Evolutionary conservation across 2,113 vertebrate species (phyloP), one percentile per base, ranked within the genome.

Genomic region (Heterochromis multidens): DNA sequence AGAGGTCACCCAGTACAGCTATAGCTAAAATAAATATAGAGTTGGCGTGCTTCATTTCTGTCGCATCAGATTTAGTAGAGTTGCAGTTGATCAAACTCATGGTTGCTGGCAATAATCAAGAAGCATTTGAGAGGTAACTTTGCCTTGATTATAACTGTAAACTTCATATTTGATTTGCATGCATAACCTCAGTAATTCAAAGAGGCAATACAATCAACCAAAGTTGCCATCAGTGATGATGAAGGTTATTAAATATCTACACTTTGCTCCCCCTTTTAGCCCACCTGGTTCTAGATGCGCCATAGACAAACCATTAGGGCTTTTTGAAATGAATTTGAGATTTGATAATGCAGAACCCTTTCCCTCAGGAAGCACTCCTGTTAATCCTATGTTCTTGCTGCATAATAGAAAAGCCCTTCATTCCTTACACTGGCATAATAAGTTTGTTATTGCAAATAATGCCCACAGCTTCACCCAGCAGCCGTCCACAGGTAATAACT

Each of bases 371-470:
- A 67, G 79, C 74, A 40, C 57, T 86, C 84, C 74, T 67, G 89
- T 85, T 85, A 35, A 79, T 78, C 79, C 54, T 17, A 10, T 4
- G 43, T 74, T 87, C 79, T 78, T 67, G 60, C 82, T 87, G 72
- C 85, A 89, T 82, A 79, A 83, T 77, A 80, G 82, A 88, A 88
- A 90, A 62, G 57, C 65, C 77, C 79, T 14, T 56, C 16, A n/a
- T 84, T 77, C 83, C 14, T 27, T 60, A 35, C 35, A n/a, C 27
- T 70, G 87, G 78, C 80, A 65, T 43, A 65, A 87, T 81, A 31
- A 25, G 37, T 89, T 90, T 88, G 92, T 88, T 86, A 91, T 83
- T 82, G 65, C 88, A 80, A 90, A 88, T 87, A 83, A 89, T 84
- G 76, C 81, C 88, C 85, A 76, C 85, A 31, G 80, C 87, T 87